Evolutionary conservation across 2,888 invertebrate genomes (phyloP).

Genomic region (Spodoptera exigua): DNA sequence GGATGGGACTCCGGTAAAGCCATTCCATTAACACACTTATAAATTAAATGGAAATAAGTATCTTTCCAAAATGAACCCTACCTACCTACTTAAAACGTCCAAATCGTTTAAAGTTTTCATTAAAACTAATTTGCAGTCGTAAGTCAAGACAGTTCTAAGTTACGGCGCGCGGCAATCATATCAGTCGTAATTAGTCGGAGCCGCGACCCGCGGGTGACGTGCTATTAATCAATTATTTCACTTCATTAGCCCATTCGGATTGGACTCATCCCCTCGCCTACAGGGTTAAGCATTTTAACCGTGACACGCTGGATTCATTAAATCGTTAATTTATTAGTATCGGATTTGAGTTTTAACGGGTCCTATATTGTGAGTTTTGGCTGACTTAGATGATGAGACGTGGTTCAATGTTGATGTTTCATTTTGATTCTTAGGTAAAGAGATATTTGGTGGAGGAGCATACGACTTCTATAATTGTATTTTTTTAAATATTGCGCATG

Average conservation of each 20-base stretch:
- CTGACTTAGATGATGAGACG: background rate
- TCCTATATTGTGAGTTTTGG: background rate
- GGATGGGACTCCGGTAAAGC: too few relatives aligned
- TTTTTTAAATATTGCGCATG: too few relatives aligned
- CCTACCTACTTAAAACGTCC: too few relatives aligned
- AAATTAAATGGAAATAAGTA: too few relatives aligned
- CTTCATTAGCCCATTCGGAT: constrained; percentile 74
- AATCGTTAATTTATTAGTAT: constrained; percentile 26
- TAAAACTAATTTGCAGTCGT: constrained; percentile 4
- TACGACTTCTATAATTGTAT: too few relatives aligned
- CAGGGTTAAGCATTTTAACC: constrained; percentile 47
- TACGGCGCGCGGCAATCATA: constrained; percentile 47
- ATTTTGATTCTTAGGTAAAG: too few relatives aligned
- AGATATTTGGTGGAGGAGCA: too few relatives aligned
- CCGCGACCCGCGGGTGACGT: constrained; percentile 63
- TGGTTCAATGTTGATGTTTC: too few relatives aligned
- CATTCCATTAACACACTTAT: too few relatives aligned
- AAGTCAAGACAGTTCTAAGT: constrained; percentile 52
- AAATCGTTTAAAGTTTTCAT: too few relatives aligned
- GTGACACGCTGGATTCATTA: constrained; percentile 44
- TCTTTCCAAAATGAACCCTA: too few relatives aligned
- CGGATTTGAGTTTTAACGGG: constrained; percentile 18
- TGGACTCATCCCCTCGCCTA: constrained; percentile 51
- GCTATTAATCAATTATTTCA: constrained; percentile 83
- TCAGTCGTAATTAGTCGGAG: constrained; percentile 69